Evolutionary conservation across 2,113 vertebrate species (phyloP), one percentile per base, ranked within the genome.

Genomic region (Piprites chloris): DNA sequence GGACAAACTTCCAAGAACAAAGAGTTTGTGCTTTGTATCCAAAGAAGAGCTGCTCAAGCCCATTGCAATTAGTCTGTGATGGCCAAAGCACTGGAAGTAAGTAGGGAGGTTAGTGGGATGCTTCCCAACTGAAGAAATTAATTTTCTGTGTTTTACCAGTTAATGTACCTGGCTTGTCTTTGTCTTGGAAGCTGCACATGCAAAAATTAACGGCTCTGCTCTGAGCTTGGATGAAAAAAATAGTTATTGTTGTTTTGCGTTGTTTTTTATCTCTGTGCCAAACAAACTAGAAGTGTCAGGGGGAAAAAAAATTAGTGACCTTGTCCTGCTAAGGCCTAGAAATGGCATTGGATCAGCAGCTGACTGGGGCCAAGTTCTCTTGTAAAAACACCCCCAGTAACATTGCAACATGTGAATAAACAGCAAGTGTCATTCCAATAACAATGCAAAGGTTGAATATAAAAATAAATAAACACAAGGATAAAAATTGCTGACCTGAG

Each of bases 381-480:
- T 96, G 56, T 87, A 72, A 90, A 95, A 96, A 96, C 85, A 95
- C 65, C 92, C 93, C 65, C 89, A 4, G 83, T 88, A 68, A n/a
- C 61, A 35, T 19, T 61, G 69, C 73, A 87, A 87, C 92, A 86
- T 88, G 80, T 66, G 90, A 87, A 87, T 93, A 95, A 97, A 94
- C 96, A 94, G 0, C 71, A 77, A 94, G 18, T 87, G 86, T 87
- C 50, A 8, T 78, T 89, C 86, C 73, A 79, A 74, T 83, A 94
- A 91, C 65, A 89, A 30, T 0, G 0, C 49, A 68, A 78, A 90
- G 66, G 88, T 87, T 39, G 13, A 81, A 65, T 85, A 80, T 93
- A 89, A 94, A 95, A 90, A 81, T 95, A 93, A 95, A 92, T 61
- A 89, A 92, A 96, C 89, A n/a, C 52, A 94, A 92, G 53, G 73